Evolutionary conservation across 1,140 invertebrate genomes (phyloP), one percentile per base, ranked within the genome.

Genomic region (Tetraneura akinire): DNA sequence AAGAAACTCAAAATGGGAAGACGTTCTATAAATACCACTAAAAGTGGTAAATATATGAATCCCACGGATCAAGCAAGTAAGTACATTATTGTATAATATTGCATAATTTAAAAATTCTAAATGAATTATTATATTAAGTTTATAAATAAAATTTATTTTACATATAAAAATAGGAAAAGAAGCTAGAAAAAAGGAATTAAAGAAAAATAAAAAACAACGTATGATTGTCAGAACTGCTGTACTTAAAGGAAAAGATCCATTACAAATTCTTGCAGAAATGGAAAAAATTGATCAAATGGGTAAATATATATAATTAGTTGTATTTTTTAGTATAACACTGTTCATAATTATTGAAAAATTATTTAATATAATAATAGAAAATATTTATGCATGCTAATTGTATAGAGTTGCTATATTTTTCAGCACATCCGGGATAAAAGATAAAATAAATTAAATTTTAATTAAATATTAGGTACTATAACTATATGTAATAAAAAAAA

Each of bases 31-130:
- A 98, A 97, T 88, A 97, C 96, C 91, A 98, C 97, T 42, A 98
- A 98, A 90, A 98, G 96, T 96, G 97, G 97, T 85, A 98, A 98
- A 91, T 98, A 97, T 84, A 98, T 98, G 96, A 98, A 99, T 88
- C 97, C 97, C 29, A 98, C 96, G 8, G 97, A 99, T 87, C 96
- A 98, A 92, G 96, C 96, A 80, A 88, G 32, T 37, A 37, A 37
- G 32, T 37, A 37, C 32, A 37, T 37, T 4, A 37, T 37, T 4
- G 8, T 37, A 37, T 37, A 37, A 4, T 37, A 4, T 37, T 37
- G 32, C 8, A 37, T 37, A 8, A 37, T 37, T 37, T 37, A 37
- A 37, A 37, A 37, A 37, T 4, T 37, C 32, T 37, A 4, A n/a
- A 8, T 37, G 32, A 4, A 37, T 37, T 4, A 37, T 8, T 37